Conservation (phyloP, 2,888 invertebrate species). For the Linhomoeus sp. region DNA sequence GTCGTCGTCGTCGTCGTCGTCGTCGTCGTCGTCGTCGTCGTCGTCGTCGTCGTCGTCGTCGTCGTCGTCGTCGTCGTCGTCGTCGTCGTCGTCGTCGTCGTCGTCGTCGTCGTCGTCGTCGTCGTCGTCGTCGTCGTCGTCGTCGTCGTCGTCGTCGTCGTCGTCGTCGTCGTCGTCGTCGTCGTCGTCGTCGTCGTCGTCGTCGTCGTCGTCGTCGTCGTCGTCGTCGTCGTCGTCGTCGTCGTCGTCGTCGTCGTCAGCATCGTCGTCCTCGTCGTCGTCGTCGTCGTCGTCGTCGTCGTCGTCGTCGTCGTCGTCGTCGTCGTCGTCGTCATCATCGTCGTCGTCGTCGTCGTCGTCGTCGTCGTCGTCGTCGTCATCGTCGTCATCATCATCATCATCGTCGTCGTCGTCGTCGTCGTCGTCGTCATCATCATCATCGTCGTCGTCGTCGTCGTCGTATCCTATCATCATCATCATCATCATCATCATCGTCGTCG, state of each 20-base stretch:
- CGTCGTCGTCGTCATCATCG: constrained; percentile 1
- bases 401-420: constrained; percentile 2
- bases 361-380: constrained; percentile 1
- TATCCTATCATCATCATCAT: no score
- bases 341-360: constrained; percentile 1
- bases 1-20: no score
- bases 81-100: background rate
- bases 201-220: constrained; percentile 2
- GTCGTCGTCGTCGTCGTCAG: no score
- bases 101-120: constrained; percentile 1
- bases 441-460: background rate
- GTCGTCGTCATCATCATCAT: constrained; percentile 1
- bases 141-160: background rate
- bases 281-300: constrained; percentile 2
- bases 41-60: no score
- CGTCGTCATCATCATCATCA: constrained; percentile 1
- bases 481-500: constrained; percentile 1
- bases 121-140: background rate
- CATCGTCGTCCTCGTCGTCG: constrained; percentile 1
- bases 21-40: no score
- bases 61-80: constrained; percentile 1
- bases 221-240: no score
- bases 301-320: constrained; percentile 1
- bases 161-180: constrained; percentile 1
- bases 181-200: constrained; percentile 2